Evolutionary conservation across 2,888 invertebrate species (phyloP), one percentile per base, ranked within the genome.

Genomic region (Drepanosiphum platanoidis): DNA sequence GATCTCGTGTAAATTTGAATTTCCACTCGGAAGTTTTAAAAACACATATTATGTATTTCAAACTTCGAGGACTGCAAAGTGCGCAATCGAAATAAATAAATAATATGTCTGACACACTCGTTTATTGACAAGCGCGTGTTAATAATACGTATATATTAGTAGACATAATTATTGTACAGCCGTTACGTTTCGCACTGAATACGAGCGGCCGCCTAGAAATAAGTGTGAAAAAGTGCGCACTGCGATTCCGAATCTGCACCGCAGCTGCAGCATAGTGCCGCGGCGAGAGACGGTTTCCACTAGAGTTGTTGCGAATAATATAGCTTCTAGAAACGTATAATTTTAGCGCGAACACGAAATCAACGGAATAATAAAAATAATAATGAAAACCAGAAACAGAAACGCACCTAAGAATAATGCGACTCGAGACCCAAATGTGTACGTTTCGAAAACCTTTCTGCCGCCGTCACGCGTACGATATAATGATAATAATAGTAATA

Each of bases 241-340:
- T 78, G 30, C 30, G 39, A 22, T 39, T 8, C 32, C 34, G 13
- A 61, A 18, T 42, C 7, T 30, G 15, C 42, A 22, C 18, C 32
- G 30, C 11, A 64, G 27, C 13, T 64, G 13, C 27, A n/a, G n/a
- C n/a, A n/a, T n/a, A n/a, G 13, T 61, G 27, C 32, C 8, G 13
- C 34, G 58, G 9, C 0, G n/a, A 80, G 42, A 42, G 52, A n/a
- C n/a, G n/a, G 52, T 68, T 80, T 52, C 36, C 70, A 18, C 13
- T 71, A 71, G 80, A 81, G 22, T 70, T 36, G 80, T 5, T 30
- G 80, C 52, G 58, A 71, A 81, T 58, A 34, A 46, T n/a, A n/a
- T n/a, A 79, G 4, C 34, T 32, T 22, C 32, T 22, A n/a, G n/a
- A n/a, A n/a, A n/a, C n/a, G 32, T 18, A 18, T 15, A 18, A 52